Base-by-base conservation (phyloP, 2,888 invertebrate genomes). In the Pandemis cinnamomeana region DNA sequence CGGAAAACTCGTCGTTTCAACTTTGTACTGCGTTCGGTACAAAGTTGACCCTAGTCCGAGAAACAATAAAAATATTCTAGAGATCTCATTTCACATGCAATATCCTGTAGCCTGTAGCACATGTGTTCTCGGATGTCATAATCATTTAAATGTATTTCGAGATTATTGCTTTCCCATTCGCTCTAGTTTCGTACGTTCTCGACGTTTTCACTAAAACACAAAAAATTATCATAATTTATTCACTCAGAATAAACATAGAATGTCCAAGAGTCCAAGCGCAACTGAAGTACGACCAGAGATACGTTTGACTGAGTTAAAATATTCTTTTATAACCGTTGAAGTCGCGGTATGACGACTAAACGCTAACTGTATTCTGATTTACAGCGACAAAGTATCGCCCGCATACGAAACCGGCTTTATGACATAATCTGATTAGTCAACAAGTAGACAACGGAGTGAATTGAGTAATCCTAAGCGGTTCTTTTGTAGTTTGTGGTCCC, bases 351-450 rank as follows among this genome's bases (percentile, higher is more conserved):
- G 61, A 78, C 74, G 46, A 46, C 11, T 11, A 11, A 10, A 11
- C 46, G 62, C 64, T 71, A 67, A 62, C 72, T 74, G 61, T 77
- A 78, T 78, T 66, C 71, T 70, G 70, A 75, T 74, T 76, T 67
- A 70, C 72, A 64, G 46, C 58, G 66, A 66, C 62, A 67, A 61
- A 71, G 48, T 53, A 67, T 44, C 83, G 83, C 85, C 86, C 84
- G 84, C 85, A 79, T 62, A 69, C 68, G 71, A 78, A 80, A 80
- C 77, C 77, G 75, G 77, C 77, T 79, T 79, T 77, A 70, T 76
- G 71, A 77, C 77, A 78, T 83, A 84, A 86, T 86, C 81, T 81
- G 82, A 83, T 86, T 83, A 86, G 79, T 81, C 74, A 71, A 74
- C 71, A 63, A 74, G 58, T 70, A 64, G 48, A 73, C 60, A 36